Base-by-base conservation (phyloP, 2,888 invertebrate species). In the Pristionchus exspectatus region DNA sequence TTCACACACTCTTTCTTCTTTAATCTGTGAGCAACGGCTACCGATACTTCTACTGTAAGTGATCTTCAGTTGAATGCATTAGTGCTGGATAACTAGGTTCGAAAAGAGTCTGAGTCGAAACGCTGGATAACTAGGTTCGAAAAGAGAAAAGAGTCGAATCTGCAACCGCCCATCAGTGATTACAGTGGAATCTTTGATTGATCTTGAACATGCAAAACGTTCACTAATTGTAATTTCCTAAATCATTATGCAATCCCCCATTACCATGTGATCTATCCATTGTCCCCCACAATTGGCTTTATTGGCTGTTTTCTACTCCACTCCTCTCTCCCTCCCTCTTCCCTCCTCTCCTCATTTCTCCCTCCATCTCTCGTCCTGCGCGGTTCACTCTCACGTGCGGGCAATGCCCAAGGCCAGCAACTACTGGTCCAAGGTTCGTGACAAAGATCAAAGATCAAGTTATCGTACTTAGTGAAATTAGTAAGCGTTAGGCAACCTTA, bases 381-480 rank as follows among this genome's bases (percentile, higher is more conserved):
- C 50, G 81, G 81, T 81, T 27, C 50, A 81, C 81, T 81, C 27
- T n/a, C 18, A 12, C 14, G n/a, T 10, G 27, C 81, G 81, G 50
- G 50, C 50, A n/a, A 81, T 81, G 81, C 81, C 81, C 81, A 81
- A 81, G 81, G 50, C 81, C 81, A 81, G 27, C 27, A 81, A 81
- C 50, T 81, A 81, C 81, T 81, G 81, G 81, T 81, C 81, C n/a
- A 81, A 81, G 81, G 81, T 81, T 16, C 30, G 72, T 30, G 9
- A 1, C 12, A 66, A 24, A 66, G 66, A 66, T 66, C 66, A 66
- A 66, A 66, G 66, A 66, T 66, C 24, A 66, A 12, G 1, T 66
- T 24, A 12, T 3, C 7, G 24, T 24, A 1, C 24, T 66, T 24
- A 12, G 66, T 24, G 16, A 30, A 30, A 30, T 33, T 12, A 27